phyloP scores from a whole-genome alignment of 1,140 invertebrate genomes.

The Ceratosolen fusciceps region DNA sequence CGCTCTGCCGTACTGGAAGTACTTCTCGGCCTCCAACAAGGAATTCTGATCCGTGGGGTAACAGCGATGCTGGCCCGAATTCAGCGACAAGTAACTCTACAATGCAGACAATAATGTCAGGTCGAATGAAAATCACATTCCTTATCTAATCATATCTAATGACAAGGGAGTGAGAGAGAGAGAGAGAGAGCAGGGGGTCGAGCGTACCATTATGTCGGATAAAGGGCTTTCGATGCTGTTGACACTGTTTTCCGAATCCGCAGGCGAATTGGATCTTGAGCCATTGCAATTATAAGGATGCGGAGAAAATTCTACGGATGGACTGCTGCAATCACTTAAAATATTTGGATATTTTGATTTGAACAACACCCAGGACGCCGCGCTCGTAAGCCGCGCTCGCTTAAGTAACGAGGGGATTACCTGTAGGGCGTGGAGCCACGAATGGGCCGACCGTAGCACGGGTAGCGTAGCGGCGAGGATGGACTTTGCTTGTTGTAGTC shows the following conservation, averaged over 20 bases:
- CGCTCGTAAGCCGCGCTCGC: neutral
- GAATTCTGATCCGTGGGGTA: slow-evolving; percentile 56
- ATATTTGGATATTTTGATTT: slow-evolving; percentile 16
- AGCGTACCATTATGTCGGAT: slow-evolving; percentile 77
- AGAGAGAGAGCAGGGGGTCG: too few relatives aligned
- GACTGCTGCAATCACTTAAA: slow-evolving; percentile 72
- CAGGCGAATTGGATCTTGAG: slow-evolving; percentile 75
- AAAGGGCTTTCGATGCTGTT: slow-evolving; percentile 75
- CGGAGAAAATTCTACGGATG: slow-evolving; percentile 69
- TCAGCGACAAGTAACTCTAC: slow-evolving; percentile 61
- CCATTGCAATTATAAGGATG: slow-evolving; percentile 67
- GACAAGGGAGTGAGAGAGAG: too few relatives aligned
- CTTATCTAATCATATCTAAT: too few relatives aligned
- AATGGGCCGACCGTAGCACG: slow-evolving; percentile 65
- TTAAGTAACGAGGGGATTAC: slow-evolving; percentile 52
- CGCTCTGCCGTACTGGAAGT: slow-evolving; percentile 54
- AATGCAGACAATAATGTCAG: too few relatives aligned
- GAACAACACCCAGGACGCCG: neutral
- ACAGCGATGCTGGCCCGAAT: slow-evolving; percentile 56
- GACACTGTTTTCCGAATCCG: slow-evolving; percentile 76
- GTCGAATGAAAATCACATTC: too few relatives aligned
- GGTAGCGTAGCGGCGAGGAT: slow-evolving; percentile 53
- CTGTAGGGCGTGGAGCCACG: slow-evolving; percentile 67
- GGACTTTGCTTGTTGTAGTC: slow-evolving; percentile 57
- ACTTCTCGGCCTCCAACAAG: slow-evolving; percentile 54